Conservation (phyloP, 1,140 invertebrate species). For the Diachasmimorpha longicaudata region DNA sequence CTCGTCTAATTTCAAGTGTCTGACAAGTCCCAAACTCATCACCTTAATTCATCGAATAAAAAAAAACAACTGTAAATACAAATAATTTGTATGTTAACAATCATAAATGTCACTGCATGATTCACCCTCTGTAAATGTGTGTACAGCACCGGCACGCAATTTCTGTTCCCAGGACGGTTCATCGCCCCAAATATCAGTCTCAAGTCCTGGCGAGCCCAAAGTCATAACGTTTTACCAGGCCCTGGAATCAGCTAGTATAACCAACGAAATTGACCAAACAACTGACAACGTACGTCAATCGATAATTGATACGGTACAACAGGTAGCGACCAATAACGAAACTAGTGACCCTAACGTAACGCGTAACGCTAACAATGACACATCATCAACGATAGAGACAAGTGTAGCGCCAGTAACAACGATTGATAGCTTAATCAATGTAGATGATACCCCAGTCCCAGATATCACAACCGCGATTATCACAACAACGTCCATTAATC, state of each 20-base stretch:
- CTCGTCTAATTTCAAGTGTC: neutral
- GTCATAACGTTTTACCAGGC: slow-evolving; percentile 57
- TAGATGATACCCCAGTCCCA: slow-evolving; percentile 37
- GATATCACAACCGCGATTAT: slow-evolving; percentile 30
- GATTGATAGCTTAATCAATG: slow-evolving; percentile 38
- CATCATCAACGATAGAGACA: slow-evolving; percentile 26
- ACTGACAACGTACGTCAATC: slow-evolving; percentile 30
- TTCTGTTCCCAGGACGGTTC: slow-evolving; percentile 56
- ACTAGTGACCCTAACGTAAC: slow-evolving; percentile 40
- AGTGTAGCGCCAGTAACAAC: slow-evolving; percentile 36
- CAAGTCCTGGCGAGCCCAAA: slow-evolving; percentile 53
- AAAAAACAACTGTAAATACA: neutral
- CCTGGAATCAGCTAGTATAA: slow-evolving; percentile 54
- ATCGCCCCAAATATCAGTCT: slow-evolving; percentile 44
- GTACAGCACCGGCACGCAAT: slow-evolving; percentile 55
- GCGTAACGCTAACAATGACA: slow-evolving; percentile 39
- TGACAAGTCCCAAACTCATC: neutral
- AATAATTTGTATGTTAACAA: neutral
- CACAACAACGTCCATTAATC: slow-evolving; percentile 11
- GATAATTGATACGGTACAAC: slow-evolving; percentile 31
- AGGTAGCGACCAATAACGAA: slow-evolving; percentile 48
- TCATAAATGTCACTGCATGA: neutral
- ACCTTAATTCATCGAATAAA: neutral
- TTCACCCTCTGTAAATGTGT: slow-evolving; percentile 34
- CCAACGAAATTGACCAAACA: slow-evolving; percentile 47